Evolutionary conservation across 2,797 vertebrate genomes (phyloP), one percentile per base, ranked within the genome.

Genomic region (Chelon auratus): DNA sequence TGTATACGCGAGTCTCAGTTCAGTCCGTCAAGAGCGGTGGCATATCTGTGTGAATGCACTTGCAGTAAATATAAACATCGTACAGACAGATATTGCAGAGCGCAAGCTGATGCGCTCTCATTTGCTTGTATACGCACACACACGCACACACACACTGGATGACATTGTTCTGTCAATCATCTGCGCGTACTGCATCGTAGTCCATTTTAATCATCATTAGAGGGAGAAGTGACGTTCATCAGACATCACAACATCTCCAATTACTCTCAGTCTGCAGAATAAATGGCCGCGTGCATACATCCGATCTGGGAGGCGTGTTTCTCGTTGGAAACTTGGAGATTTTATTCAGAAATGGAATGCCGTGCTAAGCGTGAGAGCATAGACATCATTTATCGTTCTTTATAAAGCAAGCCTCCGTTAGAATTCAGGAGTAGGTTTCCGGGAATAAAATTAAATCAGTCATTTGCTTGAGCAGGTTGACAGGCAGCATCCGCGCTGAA

Each of bases 141-240:
- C 30, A 63, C 53, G 2, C 72, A 33, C 69, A 69, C 55, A 59
- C 77, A 42, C 40, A 2, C 67, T 14, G 48, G 68, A 64, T 78
- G 85, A 82, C 86, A 88, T 81, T 76, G 83, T 91, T 85, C 82
- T 85, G 88, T 89, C 91, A 90, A 84, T 92, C 89, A 87, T 60
- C 20, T 0, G 22, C 63, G 63, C 58, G 75, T 62, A 53, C 54
- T 12, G 72, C 73, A 11, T 51, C 40, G 0, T 6, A 11, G 62
- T 81, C 68, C 48, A 47, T 80, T 89, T 85, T 77, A 89, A 90
- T 90, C 83, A 89, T 76, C 68, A 24, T 83, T 83, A 79, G 75
- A 87, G 60, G 75, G 71, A 61, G 68, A 65, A 9, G 68, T 18
- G 48, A 68, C 26, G 24, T 58, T 86, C 82, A 82, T 80, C 68